A percentile compares a stretch with the other conserved stretches of the same genome.
These are phyloP conservation scores for Lethrus apterus DNA, from an alignment of 1,140 invertebrate species.

Conservation along the genomic window DNA sequence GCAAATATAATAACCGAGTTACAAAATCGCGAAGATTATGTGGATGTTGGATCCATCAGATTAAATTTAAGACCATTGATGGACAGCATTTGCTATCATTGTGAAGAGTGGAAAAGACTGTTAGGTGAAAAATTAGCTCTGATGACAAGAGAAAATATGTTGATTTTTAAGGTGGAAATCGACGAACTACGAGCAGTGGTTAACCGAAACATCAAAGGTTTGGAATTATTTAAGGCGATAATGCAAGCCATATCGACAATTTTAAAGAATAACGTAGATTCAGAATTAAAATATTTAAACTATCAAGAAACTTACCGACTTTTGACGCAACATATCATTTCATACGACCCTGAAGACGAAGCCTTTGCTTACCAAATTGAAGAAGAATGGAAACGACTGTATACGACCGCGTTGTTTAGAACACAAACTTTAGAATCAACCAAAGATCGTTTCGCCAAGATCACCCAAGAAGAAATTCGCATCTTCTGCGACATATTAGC, in stretches of 20 bases:
- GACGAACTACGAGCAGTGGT: constrained; percentile 51
- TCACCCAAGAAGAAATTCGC: constrained; percentile 64
- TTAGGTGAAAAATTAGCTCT: constrained; percentile 54
- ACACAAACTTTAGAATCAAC: constrained; percentile 61
- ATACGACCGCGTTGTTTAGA: constrained; percentile 58
- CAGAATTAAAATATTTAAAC: constrained; percentile 64
- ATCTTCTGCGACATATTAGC: constrained; percentile 59
- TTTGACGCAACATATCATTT: constrained; percentile 37
- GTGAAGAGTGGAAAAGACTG: constrained; percentile 61
- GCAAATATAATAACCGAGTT: constrained; percentile 67
- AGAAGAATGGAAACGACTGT: constrained; percentile 59
- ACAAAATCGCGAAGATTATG: constrained; percentile 47
- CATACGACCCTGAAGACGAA: constrained; percentile 46
- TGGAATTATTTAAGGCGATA: constrained; percentile 77
- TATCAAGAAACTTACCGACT: constrained; percentile 50
- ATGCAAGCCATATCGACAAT: constrained; percentile 73
- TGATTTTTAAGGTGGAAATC: constrained; percentile 52
- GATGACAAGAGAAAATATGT: constrained; percentile 55
- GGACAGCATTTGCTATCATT: constrained; percentile 55
- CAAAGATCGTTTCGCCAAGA: constrained; percentile 69
- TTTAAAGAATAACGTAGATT: constrained; percentile 61
- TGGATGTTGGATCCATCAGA: constrained; percentile 57
- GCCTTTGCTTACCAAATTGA: constrained; percentile 52
- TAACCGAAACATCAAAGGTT: constrained; percentile 60
- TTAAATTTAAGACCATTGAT: constrained; percentile 61